These are phyloP conservation scores for Embiotoca jacksoni DNA, from an alignment of 2,113 vertebrate genomes.

Conservation along the genomic window DNA sequence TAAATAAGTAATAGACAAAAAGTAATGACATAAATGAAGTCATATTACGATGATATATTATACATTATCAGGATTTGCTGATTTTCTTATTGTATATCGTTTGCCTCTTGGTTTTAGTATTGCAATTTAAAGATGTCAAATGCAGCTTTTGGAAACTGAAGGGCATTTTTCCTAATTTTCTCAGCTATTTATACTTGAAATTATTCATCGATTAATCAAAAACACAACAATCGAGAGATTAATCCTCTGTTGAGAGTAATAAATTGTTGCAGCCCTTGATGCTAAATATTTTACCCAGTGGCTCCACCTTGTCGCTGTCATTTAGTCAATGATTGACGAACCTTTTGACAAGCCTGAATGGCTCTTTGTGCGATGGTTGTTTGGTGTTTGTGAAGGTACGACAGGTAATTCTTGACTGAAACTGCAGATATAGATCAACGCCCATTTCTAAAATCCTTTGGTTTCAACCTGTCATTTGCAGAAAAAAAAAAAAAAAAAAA, in stretches of 20 bases:
- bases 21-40: too few species aligned
- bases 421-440: slow-evolving; percentile 22
- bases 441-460: slow-evolving; percentile 29
- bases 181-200: not conserved
- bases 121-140: not conserved
- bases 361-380: not conserved
- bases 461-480: slow-evolving; percentile 45
- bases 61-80: not conserved
- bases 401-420: slow-evolving; percentile 25
- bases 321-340: slow-evolving; percentile 7
- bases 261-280: not conserved
- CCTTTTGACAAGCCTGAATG: not conserved
- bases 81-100: not conserved
- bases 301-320: not conserved
- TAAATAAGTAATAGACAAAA: too few species aligned
- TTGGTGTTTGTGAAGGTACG: slow-evolving; percentile 12
- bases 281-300: not conserved
- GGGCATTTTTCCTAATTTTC: not conserved
- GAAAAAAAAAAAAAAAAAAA: not conserved
- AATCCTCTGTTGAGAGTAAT: not conserved
- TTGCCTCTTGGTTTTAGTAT: not conserved
- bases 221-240: slow-evolving; percentile 1
- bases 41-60: too few species aligned
- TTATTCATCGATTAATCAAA: not conserved
- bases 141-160: not conserved